Evolutionary conservation across 2,888 invertebrate genomes (phyloP).

Genomic region (Tromatobia lineatoria): DNA sequence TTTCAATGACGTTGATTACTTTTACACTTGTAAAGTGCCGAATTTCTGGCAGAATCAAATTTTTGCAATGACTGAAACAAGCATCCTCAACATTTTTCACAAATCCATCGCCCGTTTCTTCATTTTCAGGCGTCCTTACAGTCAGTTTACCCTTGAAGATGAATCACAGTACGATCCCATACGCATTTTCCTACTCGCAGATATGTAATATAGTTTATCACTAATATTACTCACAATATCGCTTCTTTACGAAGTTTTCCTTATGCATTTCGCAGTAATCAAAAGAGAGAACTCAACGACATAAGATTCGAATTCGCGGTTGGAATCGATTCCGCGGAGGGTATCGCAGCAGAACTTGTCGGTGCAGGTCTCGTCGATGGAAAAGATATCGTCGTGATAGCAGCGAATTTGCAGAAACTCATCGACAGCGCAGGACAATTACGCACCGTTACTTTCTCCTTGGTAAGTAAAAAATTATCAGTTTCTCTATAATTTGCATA

Average conservation of each 20-base stretch:
- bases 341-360: conserved; percentile 97
- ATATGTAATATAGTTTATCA: conserved; percentile 19
- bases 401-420: conserved; percentile 95
- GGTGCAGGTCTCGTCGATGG: conserved; percentile 97
- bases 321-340: conserved; percentile 96
- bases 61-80: no score
- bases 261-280: conserved; percentile 89
- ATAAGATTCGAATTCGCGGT: conserved; percentile 98
- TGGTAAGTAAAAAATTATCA: conserved; percentile 87
- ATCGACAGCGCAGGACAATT: conserved; percentile 90
- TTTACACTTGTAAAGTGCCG: no score
- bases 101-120: conserved; percentile 12
- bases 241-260: conserved; percentile 22
- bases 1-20: no score
- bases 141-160: conserved; percentile 76
- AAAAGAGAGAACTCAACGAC: conserved; percentile 96
- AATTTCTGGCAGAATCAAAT: no score
- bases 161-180: conserved; percentile 73
- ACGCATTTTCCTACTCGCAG: conserved; percentile 36
- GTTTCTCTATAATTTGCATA: no score
- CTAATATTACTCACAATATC: conserved; percentile 5
- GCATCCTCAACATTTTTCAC: not conserved
- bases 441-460: conserved; percentile 94
- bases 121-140: conserved; percentile 77
- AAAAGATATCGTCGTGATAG: conserved; percentile 96